Conservation (phyloP, 2,113 vertebrate species). For the Empidonax alnorum region DNA sequence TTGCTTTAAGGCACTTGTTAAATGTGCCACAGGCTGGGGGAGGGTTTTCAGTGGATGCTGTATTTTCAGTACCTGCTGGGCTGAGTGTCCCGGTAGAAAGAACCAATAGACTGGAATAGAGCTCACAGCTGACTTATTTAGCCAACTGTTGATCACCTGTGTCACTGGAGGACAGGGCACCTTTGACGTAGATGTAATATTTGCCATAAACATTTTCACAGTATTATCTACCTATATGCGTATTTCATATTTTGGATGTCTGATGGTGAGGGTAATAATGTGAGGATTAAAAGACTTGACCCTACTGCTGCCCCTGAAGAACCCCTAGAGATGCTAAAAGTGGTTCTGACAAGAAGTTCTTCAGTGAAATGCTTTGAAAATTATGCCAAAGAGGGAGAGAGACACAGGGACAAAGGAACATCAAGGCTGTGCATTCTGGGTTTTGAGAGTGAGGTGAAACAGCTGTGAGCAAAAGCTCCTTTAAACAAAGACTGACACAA, state of each 20-base stretch:
- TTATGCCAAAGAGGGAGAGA: not conserved
- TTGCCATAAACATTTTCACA: not conserved
- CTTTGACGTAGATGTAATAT: not conserved
- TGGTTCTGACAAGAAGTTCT: not conserved
- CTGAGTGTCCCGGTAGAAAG: not conserved
- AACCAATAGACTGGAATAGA: not conserved
- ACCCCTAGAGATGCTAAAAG: not conserved
- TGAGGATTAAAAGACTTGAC: not conserved
- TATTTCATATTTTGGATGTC: not conserved
- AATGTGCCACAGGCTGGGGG: not conserved
- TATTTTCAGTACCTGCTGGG: not conserved
- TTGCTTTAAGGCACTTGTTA: not conserved
- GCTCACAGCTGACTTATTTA: not conserved
- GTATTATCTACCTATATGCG: not conserved
- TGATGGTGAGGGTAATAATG: not conserved
- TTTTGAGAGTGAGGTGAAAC: not conserved
- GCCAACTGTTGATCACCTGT: not conserved
- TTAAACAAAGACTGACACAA: not conserved
- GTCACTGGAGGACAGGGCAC: not conserved
- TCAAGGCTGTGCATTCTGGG: not conserved
- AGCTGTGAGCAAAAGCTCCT: not conserved
- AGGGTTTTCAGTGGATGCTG: not conserved
- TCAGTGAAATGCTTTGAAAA: not conserved
- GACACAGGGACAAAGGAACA: not conserved
- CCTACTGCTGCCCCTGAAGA: not conserved